phyloP scores from a whole-genome alignment of 2,888 invertebrate species.

The Agrotis clavis region DNA sequence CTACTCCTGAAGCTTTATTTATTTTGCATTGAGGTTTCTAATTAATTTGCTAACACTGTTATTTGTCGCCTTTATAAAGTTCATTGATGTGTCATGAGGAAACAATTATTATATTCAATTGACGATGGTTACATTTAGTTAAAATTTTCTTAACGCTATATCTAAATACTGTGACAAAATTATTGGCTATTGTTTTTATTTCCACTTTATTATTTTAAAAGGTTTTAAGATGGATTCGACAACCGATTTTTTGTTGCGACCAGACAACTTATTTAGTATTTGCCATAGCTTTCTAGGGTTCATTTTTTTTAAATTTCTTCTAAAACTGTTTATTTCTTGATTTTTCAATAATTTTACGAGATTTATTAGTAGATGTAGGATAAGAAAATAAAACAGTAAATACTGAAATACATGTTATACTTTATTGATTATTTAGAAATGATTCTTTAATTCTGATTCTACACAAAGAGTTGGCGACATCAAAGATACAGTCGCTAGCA shows the following conservation, averaged over 20 bases:
- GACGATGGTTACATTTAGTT: background rate
- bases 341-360: background rate
- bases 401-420: too few relatives aligned
- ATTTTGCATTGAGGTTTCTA: background rate
- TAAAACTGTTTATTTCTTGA: background rate
- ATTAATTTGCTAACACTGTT: background rate
- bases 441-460: too few relatives aligned
- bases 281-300: background rate
- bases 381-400: too few relatives aligned
- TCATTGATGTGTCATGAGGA: constrained; percentile 3
- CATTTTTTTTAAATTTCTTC: constrained; percentile 8
- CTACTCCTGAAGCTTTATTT: constrained; percentile 12
- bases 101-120: constrained; percentile 9
- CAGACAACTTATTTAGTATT: background rate
- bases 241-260: constrained; percentile 8
- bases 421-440: too few relatives aligned
- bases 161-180: constrained; percentile 8
- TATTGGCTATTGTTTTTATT: background rate
- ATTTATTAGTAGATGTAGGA: too few relatives aligned
- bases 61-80: constrained; percentile 1
- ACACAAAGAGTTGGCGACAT: too few relatives aligned
- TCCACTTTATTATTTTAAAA: background rate
- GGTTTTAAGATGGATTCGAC: background rate
- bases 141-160: constrained; percentile 1
- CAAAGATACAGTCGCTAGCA: too few relatives aligned